These are phyloP conservation scores for Synanthedon myopaeformis DNA, from an alignment of 2,888 invertebrate species.

Conservation along the genomic window DNA sequence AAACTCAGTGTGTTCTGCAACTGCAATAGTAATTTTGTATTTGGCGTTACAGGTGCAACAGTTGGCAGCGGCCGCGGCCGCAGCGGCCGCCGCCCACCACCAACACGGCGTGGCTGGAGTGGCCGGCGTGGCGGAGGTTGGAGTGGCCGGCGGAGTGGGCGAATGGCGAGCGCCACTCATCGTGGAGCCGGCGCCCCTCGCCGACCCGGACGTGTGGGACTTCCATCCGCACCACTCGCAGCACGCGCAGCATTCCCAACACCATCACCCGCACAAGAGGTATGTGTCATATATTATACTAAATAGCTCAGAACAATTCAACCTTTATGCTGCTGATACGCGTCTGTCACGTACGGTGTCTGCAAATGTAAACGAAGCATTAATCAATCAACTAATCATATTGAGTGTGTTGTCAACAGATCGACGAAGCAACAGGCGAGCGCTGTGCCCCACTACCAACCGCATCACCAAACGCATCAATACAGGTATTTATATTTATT, in stretches of 20 bases:
- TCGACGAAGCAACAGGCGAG: constrained; percentile 61
- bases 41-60: constrained; percentile 72
- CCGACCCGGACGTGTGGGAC: constrained; percentile 53
- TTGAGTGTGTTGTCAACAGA: constrained; percentile 25
- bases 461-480: constrained; percentile 61
- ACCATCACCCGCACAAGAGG: not conserved
- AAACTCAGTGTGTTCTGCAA: not conserved
- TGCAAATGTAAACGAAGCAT: too few relatives aligned
- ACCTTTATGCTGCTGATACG: not conserved
- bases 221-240: constrained; percentile 46
- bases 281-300: not conserved
- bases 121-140: constrained; percentile 67
- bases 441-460: constrained; percentile 55
- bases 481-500: constrained; percentile 41
- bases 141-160: constrained; percentile 30
- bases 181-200: constrained; percentile 72
- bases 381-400: too few relatives aligned
- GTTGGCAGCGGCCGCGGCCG: constrained; percentile 82
- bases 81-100: constrained; percentile 84
- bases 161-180: constrained; percentile 94
- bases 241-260: not conserved
- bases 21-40: not conserved
- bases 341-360: too few relatives aligned
- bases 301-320: not conserved
- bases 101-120: constrained; percentile 62